Percentiles rank a stretch among this genome's conserved stretches.
Conservation (phyloP, 2,888 invertebrate genomes). For the Andrena hattorfiana region DNA sequence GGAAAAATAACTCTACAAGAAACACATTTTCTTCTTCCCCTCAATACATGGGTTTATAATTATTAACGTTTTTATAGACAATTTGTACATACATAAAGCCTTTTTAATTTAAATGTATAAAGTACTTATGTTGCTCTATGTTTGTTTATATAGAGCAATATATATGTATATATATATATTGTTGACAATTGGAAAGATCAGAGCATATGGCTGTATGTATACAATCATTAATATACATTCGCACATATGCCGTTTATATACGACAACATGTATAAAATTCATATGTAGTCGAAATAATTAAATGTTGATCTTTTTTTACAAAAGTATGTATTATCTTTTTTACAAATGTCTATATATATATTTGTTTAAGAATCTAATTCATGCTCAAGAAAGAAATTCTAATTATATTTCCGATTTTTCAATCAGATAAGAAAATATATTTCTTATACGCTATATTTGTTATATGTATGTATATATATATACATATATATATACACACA, state of each 20-base stretch:
- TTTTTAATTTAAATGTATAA: conserved; percentile 70
- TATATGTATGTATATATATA: conserved; percentile 18
- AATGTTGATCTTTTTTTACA: conserved; percentile 71
- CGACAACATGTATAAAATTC: conserved; percentile 57
- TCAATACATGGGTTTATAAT: conserved; percentile 84
- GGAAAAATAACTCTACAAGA: conserved; percentile 79
- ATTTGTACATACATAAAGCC: conserved; percentile 75
- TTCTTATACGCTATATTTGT: conserved; percentile 48
- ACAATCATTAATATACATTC: conserved; percentile 62
- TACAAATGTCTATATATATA: conserved; percentile 33
- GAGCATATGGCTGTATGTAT: conserved; percentile 61
- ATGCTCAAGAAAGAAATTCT: conserved; percentile 38
- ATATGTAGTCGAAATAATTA: conserved; percentile 71
- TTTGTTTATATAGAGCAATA: conserved; percentile 12
- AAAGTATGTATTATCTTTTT: conserved; percentile 69
- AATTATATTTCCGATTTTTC: conserved; percentile 46
- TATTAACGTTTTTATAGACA: conserved; percentile 71
- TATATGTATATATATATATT: conserved; percentile 54
- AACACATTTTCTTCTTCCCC: conserved; percentile 82
- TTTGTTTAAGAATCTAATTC: conserved; percentile 39
- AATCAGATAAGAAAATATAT: conserved; percentile 50
- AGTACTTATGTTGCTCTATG: conserved; percentile 55
- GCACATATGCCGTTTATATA: conserved; percentile 64
- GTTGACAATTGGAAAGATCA: conserved; percentile 58
- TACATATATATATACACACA: background rate